Conservation (phyloP, 2,113 vertebrate genomes). For the Strix uralensis region DNA sequence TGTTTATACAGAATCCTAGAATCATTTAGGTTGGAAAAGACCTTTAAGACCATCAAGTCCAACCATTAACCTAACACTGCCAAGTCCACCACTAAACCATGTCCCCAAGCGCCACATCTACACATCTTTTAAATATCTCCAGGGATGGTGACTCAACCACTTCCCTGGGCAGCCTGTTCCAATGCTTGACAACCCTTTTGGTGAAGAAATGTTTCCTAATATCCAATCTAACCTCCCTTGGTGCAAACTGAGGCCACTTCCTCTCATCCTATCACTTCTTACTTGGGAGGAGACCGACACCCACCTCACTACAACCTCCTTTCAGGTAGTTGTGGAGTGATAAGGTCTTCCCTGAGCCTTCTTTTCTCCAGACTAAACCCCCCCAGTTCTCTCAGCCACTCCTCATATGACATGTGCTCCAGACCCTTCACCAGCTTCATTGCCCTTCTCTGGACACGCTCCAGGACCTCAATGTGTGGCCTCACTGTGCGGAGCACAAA, state of each 20-base stretch:
- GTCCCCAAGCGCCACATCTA: neutral
- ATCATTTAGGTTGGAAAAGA: neutral
- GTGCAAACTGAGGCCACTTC: neutral
- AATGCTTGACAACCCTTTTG: neutral
- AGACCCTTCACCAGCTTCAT: accelerated
- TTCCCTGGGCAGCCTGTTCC: neutral
- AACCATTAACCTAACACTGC: neutral
- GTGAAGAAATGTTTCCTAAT: neutral
- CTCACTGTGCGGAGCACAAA: accelerated
- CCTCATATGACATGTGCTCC: accelerated
- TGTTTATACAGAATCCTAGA: neutral
- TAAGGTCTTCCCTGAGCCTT: neutral
- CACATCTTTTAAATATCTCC: neutral
- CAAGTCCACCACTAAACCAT: neutral
- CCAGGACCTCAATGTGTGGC: neutral
- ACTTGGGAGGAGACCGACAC: neutral
- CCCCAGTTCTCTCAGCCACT: accelerated
- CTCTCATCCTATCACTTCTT: neutral
- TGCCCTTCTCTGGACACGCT: neutral
- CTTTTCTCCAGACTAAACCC: neutral
- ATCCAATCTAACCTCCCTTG: neutral
- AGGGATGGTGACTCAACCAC: neutral
- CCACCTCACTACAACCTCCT: too few relatives aligned
- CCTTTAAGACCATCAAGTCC: neutral
- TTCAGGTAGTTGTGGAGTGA: neutral